phyloP scores from a whole-genome alignment of 2,888 invertebrate genomes.

The Euspilapteryx auroguttella region DNA sequence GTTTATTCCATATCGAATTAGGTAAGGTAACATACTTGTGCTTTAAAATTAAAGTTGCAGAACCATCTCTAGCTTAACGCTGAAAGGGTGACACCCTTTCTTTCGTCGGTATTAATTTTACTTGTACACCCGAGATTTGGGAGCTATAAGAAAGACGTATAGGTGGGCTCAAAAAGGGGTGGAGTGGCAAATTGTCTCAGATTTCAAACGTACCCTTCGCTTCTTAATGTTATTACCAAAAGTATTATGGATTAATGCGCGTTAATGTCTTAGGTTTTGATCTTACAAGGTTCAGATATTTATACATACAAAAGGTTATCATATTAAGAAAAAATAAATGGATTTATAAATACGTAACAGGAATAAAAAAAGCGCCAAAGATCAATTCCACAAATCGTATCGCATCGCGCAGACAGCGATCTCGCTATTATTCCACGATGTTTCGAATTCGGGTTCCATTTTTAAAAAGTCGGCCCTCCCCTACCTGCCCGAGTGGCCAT shows the following conservation, averaged over 20 bases:
- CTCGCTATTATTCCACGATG: conserved; percentile 3
- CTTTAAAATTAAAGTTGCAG: too few species aligned
- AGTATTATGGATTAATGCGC: conserved; percentile 52
- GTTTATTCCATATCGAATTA: too few species aligned
- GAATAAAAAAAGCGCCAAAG: conserved; percentile 5
- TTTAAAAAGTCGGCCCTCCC: conserved; percentile 23
- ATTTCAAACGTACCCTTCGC: conserved; percentile 30
- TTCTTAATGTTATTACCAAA: conserved; percentile 57
- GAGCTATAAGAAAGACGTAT: conserved; percentile 58
- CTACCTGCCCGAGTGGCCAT: conserved; percentile 39
- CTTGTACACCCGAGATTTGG: conserved; percentile 59
- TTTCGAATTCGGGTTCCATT: conserved; percentile 14
- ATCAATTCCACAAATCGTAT: conserved; percentile 14
- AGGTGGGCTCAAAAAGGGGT: conserved; percentile 52
- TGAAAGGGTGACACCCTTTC: conserved; percentile 46
- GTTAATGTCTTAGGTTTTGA: too few species aligned
- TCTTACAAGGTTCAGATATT: too few species aligned
- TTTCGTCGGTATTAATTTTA: conserved; percentile 56
- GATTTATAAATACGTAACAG: too few species aligned
- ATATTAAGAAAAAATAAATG: too few species aligned
- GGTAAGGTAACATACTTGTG: too few species aligned
- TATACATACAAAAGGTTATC: too few species aligned
- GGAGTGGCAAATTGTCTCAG: conserved; percentile 55
- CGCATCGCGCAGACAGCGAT: conserved; percentile 11
- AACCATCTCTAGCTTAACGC: background rate